A percentile compares a stretch with the other conserved stretches of the same genome.
These are phyloP conservation scores for Drosophila colorata DNA, from an alignment of 2,888 invertebrate genomes.

Conservation along the genomic window DNA sequence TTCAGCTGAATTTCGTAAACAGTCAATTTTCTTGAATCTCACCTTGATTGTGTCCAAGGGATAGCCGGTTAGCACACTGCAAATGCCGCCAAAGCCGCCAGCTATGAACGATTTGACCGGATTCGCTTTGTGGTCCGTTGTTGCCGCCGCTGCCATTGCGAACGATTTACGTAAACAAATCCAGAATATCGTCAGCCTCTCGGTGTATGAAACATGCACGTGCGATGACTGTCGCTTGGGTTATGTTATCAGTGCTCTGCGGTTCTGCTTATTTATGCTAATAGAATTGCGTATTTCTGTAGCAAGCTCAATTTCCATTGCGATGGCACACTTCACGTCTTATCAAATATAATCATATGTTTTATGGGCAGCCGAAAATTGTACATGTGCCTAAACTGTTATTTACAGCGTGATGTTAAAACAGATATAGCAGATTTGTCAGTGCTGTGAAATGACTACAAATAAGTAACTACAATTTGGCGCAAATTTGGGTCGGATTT, in stretches of 20 bases:
- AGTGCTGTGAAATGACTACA: neutral
- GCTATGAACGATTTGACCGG: conserved; percentile 97
- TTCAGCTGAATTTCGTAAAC: neutral
- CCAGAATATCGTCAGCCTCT: conserved; percentile 44
- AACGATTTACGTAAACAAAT: conserved; percentile 61
- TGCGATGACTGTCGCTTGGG: conserved; percentile 23
- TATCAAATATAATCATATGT: conserved; percentile 44
- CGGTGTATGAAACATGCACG: conserved; percentile 43
- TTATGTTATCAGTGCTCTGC: conserved; percentile 50
- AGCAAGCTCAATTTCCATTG: conserved; percentile 48
- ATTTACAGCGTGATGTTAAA: conserved; percentile 9
- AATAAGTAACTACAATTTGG: neutral
- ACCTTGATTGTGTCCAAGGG: conserved; percentile 98
- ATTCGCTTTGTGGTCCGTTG: conserved; percentile 86
- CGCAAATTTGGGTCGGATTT: neutral
- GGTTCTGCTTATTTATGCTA: conserved; percentile 43
- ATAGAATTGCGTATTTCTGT: conserved; percentile 23
- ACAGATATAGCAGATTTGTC: conserved; percentile 1
- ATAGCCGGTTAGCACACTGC: conserved; percentile 97
- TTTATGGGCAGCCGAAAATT: neutral
- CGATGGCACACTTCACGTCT: conserved; percentile 24
- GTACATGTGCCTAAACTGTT: conserved; percentile 19
- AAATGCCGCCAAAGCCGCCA: conserved; percentile 98
- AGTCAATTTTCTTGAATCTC: conserved; percentile 49
- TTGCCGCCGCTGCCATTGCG: conserved; percentile 17